phyloP scores from a whole-genome alignment of 2,113 vertebrate genomes.

The Macrotus californicus region DNA sequence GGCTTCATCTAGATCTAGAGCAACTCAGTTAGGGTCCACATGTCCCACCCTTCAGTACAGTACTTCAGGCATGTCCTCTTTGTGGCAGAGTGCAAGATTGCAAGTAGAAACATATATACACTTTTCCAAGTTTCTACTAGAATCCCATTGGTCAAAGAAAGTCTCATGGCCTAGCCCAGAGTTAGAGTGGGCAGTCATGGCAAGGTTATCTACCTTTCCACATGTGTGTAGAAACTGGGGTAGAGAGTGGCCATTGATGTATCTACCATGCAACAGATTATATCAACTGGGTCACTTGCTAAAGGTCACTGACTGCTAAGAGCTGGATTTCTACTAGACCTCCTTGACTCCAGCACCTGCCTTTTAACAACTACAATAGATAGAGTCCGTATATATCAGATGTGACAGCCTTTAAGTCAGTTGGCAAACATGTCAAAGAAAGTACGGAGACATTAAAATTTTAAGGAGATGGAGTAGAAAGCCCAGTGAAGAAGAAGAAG shows the following conservation, averaged over 20 bases:
- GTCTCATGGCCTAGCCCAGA: background rate
- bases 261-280: background rate
- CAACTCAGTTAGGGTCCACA: background rate
- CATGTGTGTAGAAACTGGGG: background rate
- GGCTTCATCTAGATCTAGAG: background rate
- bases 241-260: background rate
- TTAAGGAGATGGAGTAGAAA: background rate
- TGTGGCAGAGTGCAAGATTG: background rate
- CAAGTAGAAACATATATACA: fast-evolving
- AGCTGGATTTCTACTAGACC: background rate
- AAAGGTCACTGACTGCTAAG: background rate
- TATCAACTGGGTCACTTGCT: background rate
- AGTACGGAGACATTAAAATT: background rate
- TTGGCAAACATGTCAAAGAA: background rate
- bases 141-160: background rate
- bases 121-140: background rate
- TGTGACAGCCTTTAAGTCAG: too few species aligned
- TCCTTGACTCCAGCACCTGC: background rate
- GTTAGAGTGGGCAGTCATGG: fast-evolving
- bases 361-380: background rate
- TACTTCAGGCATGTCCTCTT: background rate
- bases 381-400: fast-evolving
- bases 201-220: background rate
- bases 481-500: background rate
- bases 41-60: background rate